Percentiles rank a stretch among this genome's conserved stretches.
Conservation (phyloP, 2,888 invertebrate genomes). For the Phytoseiulus persimilis region DNA sequence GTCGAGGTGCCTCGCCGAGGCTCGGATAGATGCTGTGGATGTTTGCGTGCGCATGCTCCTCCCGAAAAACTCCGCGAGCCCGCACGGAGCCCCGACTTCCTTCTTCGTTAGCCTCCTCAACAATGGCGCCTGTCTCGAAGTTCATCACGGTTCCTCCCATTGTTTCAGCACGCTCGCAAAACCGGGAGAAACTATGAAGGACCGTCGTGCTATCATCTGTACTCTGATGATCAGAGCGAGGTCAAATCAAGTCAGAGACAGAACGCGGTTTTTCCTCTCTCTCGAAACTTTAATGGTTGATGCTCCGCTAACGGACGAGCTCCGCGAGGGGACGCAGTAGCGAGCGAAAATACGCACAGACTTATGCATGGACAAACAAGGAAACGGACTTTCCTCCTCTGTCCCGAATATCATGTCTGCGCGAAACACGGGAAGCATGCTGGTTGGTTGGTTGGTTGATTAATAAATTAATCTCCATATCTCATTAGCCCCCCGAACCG, state of each 20-base stretch:
- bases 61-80: too few species aligned
- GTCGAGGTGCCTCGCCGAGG: too few species aligned
- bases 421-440: conserved; percentile 11
- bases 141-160: neutral
- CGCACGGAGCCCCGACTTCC: too few species aligned
- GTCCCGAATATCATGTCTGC: neutral
- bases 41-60: too few species aligned
- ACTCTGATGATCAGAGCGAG: neutral
- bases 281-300: neutral
- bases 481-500: conserved; percentile 11
- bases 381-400: neutral
- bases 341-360: neutral
- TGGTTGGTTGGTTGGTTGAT: conserved; percentile 18
- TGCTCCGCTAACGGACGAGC: neutral
- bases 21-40: too few species aligned
- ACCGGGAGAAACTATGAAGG: neutral
- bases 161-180: neutral
- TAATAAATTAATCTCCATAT: conserved; percentile 38
- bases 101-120: neutral
- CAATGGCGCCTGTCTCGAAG: neutral
- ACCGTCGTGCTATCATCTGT: neutral
- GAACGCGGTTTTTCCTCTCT: neutral
- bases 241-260: neutral
- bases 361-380: neutral
- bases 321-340: neutral